These are phyloP conservation scores for Spongilla lacustris DNA, from an alignment of 37 sponge, comb jelly and placozoan genomes.

Conservation along the genomic window DNA sequence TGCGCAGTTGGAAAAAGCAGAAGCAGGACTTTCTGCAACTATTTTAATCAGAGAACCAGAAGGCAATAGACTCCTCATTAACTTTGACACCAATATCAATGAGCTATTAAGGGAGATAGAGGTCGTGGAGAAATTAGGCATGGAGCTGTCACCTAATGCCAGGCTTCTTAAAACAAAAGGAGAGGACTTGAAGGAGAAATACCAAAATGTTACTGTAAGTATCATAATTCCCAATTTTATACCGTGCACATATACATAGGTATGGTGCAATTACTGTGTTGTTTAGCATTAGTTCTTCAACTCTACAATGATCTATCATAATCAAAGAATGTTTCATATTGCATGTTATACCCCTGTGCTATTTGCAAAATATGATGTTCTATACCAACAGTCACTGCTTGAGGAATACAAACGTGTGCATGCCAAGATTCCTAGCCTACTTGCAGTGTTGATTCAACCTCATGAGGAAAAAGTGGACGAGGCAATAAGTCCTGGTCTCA, in stretches of 20 bases:
- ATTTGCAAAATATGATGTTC: no score
- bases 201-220: slow-evolving; percentile 18
- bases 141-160: slow-evolving; percentile 58
- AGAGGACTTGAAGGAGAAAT: slow-evolving; percentile 10
- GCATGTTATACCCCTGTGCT: no score
- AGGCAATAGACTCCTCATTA: slow-evolving; percentile 72
- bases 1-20: slow-evolving; percentile 54
- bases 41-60: slow-evolving; percentile 91
- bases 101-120: slow-evolving; percentile 86
- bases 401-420: slow-evolving; percentile 73
- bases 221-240: not conserved
- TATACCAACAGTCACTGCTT: slow-evolving; percentile 47
- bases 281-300: no score
- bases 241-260: not conserved
- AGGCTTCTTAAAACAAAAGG: not conserved
- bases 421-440: slow-evolving; percentile 48
- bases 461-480: slow-evolving; percentile 82
- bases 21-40: slow-evolving; percentile 71
- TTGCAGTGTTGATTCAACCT: slow-evolving; percentile 71
- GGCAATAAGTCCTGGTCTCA: slow-evolving; percentile 88
- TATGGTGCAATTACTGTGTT: no score
- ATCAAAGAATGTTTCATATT: no score
- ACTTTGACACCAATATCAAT: slow-evolving; percentile 85
- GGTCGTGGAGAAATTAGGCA: slow-evolving; percentile 66
- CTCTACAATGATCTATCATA: no score